Evolutionary conservation across 2,113 vertebrate genomes (phyloP), one percentile per base, ranked within the genome.

Genomic region (Mugil cephalus): DNA sequence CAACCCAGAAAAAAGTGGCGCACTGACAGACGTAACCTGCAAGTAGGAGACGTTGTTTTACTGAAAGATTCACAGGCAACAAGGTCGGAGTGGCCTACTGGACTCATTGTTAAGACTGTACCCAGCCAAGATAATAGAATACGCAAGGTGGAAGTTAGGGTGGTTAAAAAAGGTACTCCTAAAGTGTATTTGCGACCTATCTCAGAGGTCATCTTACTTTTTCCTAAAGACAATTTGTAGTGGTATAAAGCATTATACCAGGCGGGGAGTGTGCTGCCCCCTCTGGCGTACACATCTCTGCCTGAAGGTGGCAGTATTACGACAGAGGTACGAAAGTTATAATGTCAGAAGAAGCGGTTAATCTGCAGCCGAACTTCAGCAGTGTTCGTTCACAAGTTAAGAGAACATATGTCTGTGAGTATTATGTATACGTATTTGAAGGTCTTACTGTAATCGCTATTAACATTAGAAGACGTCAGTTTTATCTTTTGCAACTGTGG

Each of bases 171-270:
- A 18, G 56, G 30, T 12, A 12, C 17, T 39, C 17, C 12, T 8
- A 39, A 18, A 6, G 18, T 14, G 18, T 58, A 58, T 13, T 12
- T 58, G 11, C 6, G 8, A 18, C 38, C n/a, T 12, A 42, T 42
- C 9, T n/a, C 12, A 15, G 39, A 60, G 11, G 6, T 58, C 3
- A 10, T 58, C 7, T 19, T 58, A 3, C 55, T 58, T 2, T 21
- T 40, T 7, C 6, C 0, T 19, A 11, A 4, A 18, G 17, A 58
- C 7, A 8, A 10, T 30, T 4, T 21, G 17, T 59, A 59, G 38
- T 42, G 18, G 18, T 59, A 21, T 43, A 59, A 59, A 21, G 11
- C 14, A 43, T 59, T 43, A 36, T 54, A 42, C 56, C 56, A 30
- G 56, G 11, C 18, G 1, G 40, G 19, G 39, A 60, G 56, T 60